Evolutionary conservation across 92 coral and sea anemone genomes (phyloP), one percentile per base, ranked within the genome.

Genomic region (Actinernus sp.): DNA sequence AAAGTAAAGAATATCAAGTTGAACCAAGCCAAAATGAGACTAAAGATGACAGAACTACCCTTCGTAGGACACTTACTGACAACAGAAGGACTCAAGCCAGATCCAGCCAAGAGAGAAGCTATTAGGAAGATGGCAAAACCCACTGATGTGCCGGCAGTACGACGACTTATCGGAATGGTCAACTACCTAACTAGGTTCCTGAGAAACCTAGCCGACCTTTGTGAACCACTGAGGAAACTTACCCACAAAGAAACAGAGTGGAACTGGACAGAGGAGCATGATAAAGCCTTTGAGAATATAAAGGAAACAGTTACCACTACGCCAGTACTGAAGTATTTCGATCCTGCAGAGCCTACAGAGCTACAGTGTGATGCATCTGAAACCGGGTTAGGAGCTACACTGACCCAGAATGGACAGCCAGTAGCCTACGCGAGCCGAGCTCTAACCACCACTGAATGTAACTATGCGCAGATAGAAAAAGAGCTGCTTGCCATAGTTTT

Each of bases 331-430:
- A 46, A 30, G 50, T 63, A 37, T 31, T 76, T 64, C 50, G 64
- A 63, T 47, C 65, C 71, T 11, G 31, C 18, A 23, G 60, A 64
- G 61, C 67, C 51, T 23, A 61, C 68, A 41, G 68, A 38, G 29
- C 32, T 40, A 44, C 24, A 61, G 9, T 54, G 83, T 20, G 74
- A 64, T 40, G 82, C 82, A 14, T 74, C 73, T 4, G 19, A 18
- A 31, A 43, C 38, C 19, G 82, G 73, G 5, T 29, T 74, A 39
- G 73, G 63, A 50, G 72, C 73, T 14, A 48, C 63, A 7, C 57
- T 56, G 19, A 33, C 63, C 16, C 82, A 74, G 39, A 41, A 61
- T 11, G 82, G 73, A 19, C 65, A 74, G 17, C 82, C 82, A 36
- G 63, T 74, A 18, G 72, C 73, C 17, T 74, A 62, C 54, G 61